Conservation (phyloP, 2,888 invertebrate species). For the Aleiodes alternator region DNA sequence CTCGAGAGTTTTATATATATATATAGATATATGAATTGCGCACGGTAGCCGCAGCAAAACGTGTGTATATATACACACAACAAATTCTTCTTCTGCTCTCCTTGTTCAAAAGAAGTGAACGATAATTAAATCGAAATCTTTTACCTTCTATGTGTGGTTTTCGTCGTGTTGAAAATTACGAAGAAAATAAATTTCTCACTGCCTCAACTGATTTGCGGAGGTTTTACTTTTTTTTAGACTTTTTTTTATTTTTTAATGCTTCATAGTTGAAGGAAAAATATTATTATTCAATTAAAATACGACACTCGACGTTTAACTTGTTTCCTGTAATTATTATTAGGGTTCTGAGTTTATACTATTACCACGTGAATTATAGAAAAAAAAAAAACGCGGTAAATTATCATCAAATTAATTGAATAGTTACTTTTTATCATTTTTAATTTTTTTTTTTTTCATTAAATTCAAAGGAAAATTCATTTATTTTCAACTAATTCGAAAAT, state of each 20-base stretch:
- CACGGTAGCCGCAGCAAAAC: not conserved
- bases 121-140: conserved; percentile 17
- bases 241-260: conserved; percentile 3
- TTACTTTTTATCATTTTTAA: no score
- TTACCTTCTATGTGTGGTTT: conserved; percentile 12
- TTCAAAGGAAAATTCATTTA: no score
- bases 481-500: no score
- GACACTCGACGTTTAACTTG: conserved; percentile 33
- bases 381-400: no score
- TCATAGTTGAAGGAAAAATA: not conserved
- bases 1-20: not conserved
- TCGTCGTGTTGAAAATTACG: conserved; percentile 26
- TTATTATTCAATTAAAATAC: conserved; percentile 30
- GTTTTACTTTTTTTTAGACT: not conserved
- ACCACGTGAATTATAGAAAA: no score
- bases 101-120: conserved; percentile 5
- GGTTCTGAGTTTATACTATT: not conserved
- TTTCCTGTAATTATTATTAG: conserved; percentile 33
- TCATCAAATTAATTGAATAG: no score
- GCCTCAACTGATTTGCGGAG: conserved; percentile 3
- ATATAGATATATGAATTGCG: conserved; percentile 3
- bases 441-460: no score
- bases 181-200: conserved; percentile 22
- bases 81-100: conserved; percentile 10
- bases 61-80: not conserved